Evolutionary conservation across 2,113 vertebrate species (phyloP), one percentile per base, ranked within the genome.

Genomic region (Macroglossus sobrinus): DNA sequence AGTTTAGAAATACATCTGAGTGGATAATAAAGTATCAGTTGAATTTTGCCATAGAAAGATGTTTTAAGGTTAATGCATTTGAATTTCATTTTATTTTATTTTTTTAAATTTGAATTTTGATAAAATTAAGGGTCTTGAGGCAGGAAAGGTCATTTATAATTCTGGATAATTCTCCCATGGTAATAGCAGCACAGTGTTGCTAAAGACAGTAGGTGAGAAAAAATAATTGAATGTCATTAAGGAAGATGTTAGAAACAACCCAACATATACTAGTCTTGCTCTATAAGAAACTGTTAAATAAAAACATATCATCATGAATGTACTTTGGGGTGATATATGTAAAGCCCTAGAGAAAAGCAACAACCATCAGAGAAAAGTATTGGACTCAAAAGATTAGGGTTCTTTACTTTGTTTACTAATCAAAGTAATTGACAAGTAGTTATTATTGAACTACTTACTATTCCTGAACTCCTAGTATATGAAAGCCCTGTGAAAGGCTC

Each of bases 41-140:
- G 45, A 93, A 7, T 92, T 82, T 93, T 84, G 53, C 95, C 19
- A 24, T 59, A 80, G 74, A 75, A 91, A 92, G 79, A 53, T 71
- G 59, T 89, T 92, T 91, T 76, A 79, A 93, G 40, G 63, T 68
- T 81, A 76, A 75, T 40, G 80, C 8, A 71, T 84, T 74, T 47
- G 43, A 74, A 86, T 80, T 88, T 79, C 84, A 95, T 45, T 40
- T 28, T 72, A 45, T 50, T 18, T 59, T 22, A 24, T 24, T 79
- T 57, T 57, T 57, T 79, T n/a, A 64, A 5, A 84, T 86, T 74
- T 50, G 55, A 71, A 84, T 78, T 89, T 86, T 89, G 21, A n/a
- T 88, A 74, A 79, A 91, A 35, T 50, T 91, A 81, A 82, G n/a
- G 40, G 15, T 79, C 28, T 76, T 76, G 72, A 72, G 69, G 72